phyloP scores from a whole-genome alignment of 2,113 vertebrate genomes.

The Zeus faber region DNA sequence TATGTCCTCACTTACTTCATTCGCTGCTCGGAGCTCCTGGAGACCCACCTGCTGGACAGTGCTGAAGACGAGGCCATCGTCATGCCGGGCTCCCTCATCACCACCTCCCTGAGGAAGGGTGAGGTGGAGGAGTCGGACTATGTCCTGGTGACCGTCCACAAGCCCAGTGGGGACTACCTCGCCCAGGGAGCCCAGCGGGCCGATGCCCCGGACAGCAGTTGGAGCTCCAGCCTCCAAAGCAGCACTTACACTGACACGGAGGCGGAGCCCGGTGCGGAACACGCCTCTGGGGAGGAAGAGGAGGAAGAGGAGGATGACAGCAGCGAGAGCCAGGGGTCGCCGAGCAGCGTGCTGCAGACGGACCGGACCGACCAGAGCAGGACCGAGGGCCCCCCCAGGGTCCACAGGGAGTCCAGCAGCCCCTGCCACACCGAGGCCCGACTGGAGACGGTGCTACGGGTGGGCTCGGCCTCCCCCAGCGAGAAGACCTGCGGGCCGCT shows the following conservation, averaged over 20 bases:
- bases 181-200: constrained; percentile 64
- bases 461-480: constrained; percentile 73
- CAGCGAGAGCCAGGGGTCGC: constrained; percentile 62
- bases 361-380: constrained; percentile 29
- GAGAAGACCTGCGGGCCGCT: constrained; percentile 58
- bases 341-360: constrained; percentile 72
- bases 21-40: constrained; percentile 95
- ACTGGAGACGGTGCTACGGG: constrained; percentile 76
- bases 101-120: constrained; percentile 91
- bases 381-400: constrained; percentile 26
- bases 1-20: constrained; percentile 98
- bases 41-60: constrained; percentile 90
- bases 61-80: constrained; percentile 94
- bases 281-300: constrained; percentile 40
- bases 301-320: constrained; percentile 49
- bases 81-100: constrained; percentile 95
- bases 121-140: constrained; percentile 98
- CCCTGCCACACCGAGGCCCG: constrained; percentile 66
- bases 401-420: constrained; percentile 65
- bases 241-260: constrained; percentile 76
- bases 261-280: constrained; percentile 51
- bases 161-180: constrained; percentile 84
- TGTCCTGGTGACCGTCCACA: constrained; percentile 94
- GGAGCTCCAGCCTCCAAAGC: constrained; percentile 80
- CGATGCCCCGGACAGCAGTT: constrained; percentile 51